Evolutionary conservation across 2,888 invertebrate species (phyloP), one percentile per base, ranked within the genome.

Genomic region (Chrysotoxum bicinctum): DNA sequence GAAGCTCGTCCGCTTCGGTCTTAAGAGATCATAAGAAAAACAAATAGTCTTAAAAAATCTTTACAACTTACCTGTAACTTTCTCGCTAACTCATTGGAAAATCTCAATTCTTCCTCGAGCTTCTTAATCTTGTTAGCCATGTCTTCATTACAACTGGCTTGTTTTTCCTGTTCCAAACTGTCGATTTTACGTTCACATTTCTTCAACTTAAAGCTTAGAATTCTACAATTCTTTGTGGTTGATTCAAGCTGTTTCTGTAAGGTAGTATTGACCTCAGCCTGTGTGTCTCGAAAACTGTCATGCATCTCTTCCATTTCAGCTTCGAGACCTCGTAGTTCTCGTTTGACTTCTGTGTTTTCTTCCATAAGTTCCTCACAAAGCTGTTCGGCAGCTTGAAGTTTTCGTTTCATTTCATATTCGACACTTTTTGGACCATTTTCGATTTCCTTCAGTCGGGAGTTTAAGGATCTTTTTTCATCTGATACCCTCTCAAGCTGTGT

Each of bases 241-340:
- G 98, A 97, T 90, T 99, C 99, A 88, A 99, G 93, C 91, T 99
- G 99, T 90, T 98, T 96, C 92, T 98, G 97, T 64, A 99, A 92
- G 70, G 97, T 97, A 3, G 97, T 95, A 90, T 99, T 99, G 91
- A 99, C 99, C 89, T 98, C 98, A 8, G 97, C 98, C 93, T 99
- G 99, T 89, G 99, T 99, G 91, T 99, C 99, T 93, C 96, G 95
- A 91, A 98, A 98, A 90, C 97, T 97, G 90, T 99, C 99, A 91
- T 99, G 99, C 95, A 99, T 96, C 92, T 99, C 99, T 90, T 99
- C 99, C 92, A 99, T 98, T 93, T 99, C 99, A 87, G 98, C 97
- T 90, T 98, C 98, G 89, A 99, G 94, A 89, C 98, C 98, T 40
- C 96, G 93, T 70, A 99, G 94, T 91, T 99, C 99, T 88, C 97